Evolutionary conservation across 37 sponge, comb jelly and placozoan genomes (phyloP).

Genomic region (Eunapius fragilis): DNA sequence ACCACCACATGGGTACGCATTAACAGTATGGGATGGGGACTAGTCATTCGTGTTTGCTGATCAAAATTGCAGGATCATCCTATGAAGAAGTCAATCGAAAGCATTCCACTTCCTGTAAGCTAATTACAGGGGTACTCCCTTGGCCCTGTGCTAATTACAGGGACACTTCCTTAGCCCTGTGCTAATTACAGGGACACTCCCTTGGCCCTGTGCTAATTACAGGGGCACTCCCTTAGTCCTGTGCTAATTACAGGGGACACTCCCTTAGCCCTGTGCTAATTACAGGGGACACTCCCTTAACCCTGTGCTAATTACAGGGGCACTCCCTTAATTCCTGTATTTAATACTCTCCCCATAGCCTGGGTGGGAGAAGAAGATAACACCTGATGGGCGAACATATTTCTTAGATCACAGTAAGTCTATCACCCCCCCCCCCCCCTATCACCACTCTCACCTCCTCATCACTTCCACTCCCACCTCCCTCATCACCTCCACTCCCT

Average conservation of each 20-base stretch:
- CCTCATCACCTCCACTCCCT: not conserved
- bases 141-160: not conserved
- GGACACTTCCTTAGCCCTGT: not conserved
- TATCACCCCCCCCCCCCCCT: not conserved
- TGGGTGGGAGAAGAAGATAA: constrained; percentile 91
- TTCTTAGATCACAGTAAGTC: constrained; percentile 92
- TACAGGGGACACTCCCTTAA: not conserved
- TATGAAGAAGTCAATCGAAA: not conserved
- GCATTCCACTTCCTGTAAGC: constrained; percentile 8
- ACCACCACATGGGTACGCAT: constrained; percentile 69
- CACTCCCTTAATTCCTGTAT: not conserved
- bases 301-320: not conserved
- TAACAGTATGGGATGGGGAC: not conserved
- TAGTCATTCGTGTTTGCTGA: not conserved
- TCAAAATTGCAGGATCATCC: not conserved
- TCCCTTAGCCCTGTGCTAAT: not conserved
- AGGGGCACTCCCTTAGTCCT: not conserved
- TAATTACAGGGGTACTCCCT: no score
- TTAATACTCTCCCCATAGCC: constrained; percentile 36
- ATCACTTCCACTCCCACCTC: not conserved
- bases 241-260: not conserved
- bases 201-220: not conserved
- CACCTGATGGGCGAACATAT: constrained; percentile 76
- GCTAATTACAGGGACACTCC: not conserved
- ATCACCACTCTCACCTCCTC: not conserved